Evolutionary conservation across 2,888 invertebrate genomes (phyloP), one percentile per base, ranked within the genome.

Genomic region (Conomelus anceps): DNA sequence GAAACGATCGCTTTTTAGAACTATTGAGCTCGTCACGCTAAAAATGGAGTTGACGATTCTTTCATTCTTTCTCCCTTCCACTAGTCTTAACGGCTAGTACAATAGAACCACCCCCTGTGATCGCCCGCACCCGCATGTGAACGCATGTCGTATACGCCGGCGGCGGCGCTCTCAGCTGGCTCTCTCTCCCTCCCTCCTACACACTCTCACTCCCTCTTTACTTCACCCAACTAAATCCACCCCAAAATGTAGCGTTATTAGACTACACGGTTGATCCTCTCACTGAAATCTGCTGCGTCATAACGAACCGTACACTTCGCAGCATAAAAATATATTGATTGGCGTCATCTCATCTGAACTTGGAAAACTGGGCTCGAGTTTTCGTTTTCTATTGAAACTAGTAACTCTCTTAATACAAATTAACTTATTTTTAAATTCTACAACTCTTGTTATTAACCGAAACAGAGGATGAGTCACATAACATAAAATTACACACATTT

Each of bases 121-220:
- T 86, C 89, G 41, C 86, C 89, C 86, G 86, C 89, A 89, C 85
- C 86, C 29, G 89, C 41, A 41, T 89, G 86, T 85, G 34, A 29
- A 63, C 63, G 63, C 63, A 63, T 63, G 63, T 63, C 63, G 13
- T 34, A 34, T 17, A 63, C 22, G 41, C 22, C 84, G 1, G 22
- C 63, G 34, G 23, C 23, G 9, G 23, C 24, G 22, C 88, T 23
- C 88, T 88, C 24, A 23, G 22, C 88, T 88, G 63, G 22, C 88
- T 29, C 41, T 22, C 88, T 63, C 88, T 41, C 23, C 22, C 22
- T 88, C 13, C 22, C 22, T 23, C 88, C 86, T 85, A 23, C 88
- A 34, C 89, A n/a, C 90, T n/a, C 84, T 34, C 41, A 34, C 90
- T 87, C 41, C 7, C 84, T 88, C 88, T 63, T 34, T 63, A 41